phyloP scores from a whole-genome alignment of 2,113 vertebrate species.

The Barnardius zonarius region DNA sequence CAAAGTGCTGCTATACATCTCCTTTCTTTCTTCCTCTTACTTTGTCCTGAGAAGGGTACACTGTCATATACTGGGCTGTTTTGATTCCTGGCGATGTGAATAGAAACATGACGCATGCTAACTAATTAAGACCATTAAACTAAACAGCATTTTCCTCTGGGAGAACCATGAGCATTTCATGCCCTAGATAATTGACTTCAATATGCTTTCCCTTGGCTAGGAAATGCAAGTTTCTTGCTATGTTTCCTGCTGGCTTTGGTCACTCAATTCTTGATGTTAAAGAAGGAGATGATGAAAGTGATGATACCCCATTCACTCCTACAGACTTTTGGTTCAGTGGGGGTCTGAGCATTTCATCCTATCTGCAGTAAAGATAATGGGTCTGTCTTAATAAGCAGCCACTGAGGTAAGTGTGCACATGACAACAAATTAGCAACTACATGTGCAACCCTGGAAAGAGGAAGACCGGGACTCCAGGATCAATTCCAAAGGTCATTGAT shows the following conservation, averaged over 20 bases:
- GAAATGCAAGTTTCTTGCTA: not conserved
- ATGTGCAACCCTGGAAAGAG: not conserved
- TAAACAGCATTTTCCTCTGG: constrained; percentile 5
- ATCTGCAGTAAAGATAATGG: not conserved
- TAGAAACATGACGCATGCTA: not conserved
- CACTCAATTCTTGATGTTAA: not conserved
- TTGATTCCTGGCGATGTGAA: not conserved
- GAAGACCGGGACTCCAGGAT: not conserved
- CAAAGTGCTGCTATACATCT: not conserved
- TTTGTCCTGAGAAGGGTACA: not conserved
- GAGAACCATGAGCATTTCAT: not conserved
- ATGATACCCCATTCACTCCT: not conserved
- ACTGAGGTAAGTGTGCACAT: not conserved
- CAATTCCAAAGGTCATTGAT: not conserved
- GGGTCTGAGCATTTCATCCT: not conserved
- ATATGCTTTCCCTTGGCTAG: not conserved
- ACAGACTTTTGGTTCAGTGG: not conserved
- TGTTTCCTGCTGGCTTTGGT: not conserved
- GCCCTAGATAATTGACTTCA: constrained; percentile 1
- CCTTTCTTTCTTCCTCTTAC: rapidly evolving
- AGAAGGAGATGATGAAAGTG: not conserved
- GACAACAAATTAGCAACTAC: not conserved
- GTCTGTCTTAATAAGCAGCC: not conserved
- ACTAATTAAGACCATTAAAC: constrained; percentile 15
- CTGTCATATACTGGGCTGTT: not conserved